Evolutionary conservation across 2,113 vertebrate species (phyloP).

Genomic region (Otocyon megalotis): DNA sequence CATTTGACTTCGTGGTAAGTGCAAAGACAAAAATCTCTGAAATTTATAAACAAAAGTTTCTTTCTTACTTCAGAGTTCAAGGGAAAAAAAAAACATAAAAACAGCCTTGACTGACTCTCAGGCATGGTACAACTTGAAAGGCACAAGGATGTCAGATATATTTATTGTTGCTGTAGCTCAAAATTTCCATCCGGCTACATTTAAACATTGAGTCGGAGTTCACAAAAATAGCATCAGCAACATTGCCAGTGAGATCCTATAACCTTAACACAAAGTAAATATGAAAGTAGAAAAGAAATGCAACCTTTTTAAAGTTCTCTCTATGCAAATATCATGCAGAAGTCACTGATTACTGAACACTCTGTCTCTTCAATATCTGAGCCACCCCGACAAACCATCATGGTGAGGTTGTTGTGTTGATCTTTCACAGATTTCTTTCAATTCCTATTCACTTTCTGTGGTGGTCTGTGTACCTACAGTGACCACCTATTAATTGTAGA

Average conservation of each 20-base stretch:
- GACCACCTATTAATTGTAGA: neutral
- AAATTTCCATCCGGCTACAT: slow-evolving; percentile 57
- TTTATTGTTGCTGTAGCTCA: slow-evolving; percentile 56
- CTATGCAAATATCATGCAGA: slow-evolving; percentile 74
- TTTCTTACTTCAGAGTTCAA: slow-evolving; percentile 54
- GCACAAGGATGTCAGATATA: slow-evolving; percentile 54
- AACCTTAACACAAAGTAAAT: slow-evolving; percentile 78
- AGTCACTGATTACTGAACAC: slow-evolving; percentile 38
- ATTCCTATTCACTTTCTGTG: neutral
- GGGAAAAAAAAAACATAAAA: neutral
- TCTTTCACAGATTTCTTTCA: slow-evolving; percentile 40
- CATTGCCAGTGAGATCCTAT: slow-evolving; percentile 66
- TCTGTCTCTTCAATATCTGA: slow-evolving; percentile 9
- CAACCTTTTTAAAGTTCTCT: slow-evolving; percentile 79
- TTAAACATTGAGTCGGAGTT: slow-evolving; percentile 62
- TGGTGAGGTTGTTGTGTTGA: neutral
- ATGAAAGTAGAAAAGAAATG: slow-evolving; percentile 76
- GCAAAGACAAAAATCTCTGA: slow-evolving; percentile 49
- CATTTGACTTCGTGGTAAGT: slow-evolving; percentile 42
- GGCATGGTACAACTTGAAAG: slow-evolving; percentile 12
- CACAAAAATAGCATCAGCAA: slow-evolving; percentile 68
- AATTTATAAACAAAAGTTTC: slow-evolving; percentile 62
- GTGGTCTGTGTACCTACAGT: neutral
- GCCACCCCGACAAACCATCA: neutral
- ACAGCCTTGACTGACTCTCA: slow-evolving; percentile 27